Evolutionary conservation across 2,888 invertebrate genomes (phyloP).

Genomic region (Macrophya alboannulata): DNA sequence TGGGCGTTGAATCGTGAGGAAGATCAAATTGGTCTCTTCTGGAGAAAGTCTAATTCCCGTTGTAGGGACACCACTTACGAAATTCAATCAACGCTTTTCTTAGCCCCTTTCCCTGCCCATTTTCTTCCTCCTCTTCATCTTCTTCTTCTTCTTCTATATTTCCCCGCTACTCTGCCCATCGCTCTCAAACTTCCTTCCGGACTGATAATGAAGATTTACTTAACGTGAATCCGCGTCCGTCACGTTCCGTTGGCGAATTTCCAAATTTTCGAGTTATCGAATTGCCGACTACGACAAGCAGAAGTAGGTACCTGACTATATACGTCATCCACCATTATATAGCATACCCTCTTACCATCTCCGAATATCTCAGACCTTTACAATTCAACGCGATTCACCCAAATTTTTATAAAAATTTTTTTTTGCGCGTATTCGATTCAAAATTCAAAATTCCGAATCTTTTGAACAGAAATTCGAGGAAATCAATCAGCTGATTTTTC

Average conservation of each 20-base stretch:
- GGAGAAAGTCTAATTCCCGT: conserved; percentile 34
- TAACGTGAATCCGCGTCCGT: conserved; percentile 24
- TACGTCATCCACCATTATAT: neutral
- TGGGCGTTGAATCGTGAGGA: conserved; percentile 31
- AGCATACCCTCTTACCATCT: no score
- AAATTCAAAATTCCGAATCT: no score
- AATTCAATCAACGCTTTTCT: conserved; percentile 57
- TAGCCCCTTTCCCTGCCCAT: neutral
- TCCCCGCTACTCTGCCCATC: conserved; percentile 12
- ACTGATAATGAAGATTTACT: conserved; percentile 43
- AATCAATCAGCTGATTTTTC: no score
- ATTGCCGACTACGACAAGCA: neutral
- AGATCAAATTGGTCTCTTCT: conserved; percentile 39
- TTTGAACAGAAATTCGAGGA: no score
- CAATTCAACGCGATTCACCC: no score
- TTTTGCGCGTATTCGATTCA: no score
- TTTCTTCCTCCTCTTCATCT: conserved; percentile 9
- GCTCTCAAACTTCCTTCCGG: conserved; percentile 39
- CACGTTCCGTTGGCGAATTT: conserved; percentile 32
- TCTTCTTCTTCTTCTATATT: neutral
- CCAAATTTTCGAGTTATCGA: conserved; percentile 43
- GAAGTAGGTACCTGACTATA: neutral
- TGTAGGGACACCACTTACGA: conserved; percentile 51
- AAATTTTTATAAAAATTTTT: no score
- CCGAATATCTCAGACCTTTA: no score